Evolutionary conservation across 2,888 invertebrate genomes (phyloP).

Genomic region (Listrodromus nycthemerus): DNA sequence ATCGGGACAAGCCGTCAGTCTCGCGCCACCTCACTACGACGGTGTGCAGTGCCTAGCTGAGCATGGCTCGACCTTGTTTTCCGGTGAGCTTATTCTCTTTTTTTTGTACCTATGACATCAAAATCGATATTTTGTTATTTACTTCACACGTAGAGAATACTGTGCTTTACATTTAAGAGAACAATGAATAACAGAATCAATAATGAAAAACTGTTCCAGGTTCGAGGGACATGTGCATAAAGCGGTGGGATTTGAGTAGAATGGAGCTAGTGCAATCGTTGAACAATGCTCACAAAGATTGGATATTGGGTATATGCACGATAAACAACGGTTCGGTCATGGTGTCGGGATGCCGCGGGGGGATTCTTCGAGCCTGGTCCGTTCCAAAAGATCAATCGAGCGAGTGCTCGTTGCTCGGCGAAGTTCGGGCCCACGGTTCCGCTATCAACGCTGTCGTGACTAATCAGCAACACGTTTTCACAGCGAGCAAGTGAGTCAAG

Average conservation of each 20-base stretch:
- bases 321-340: slow-evolving; percentile 86
- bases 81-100: slow-evolving; percentile 84
- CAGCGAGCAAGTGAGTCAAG: slow-evolving; percentile 92
- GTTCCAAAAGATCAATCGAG: slow-evolving; percentile 86
- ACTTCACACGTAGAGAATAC: background rate
- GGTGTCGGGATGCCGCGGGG: slow-evolving; percentile 92
- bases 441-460: slow-evolving; percentile 90
- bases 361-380: slow-evolving; percentile 91
- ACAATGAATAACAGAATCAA: background rate
- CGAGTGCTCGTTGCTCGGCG: slow-evolving; percentile 88
- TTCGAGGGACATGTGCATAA: slow-evolving; percentile 93
- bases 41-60: slow-evolving; percentile 93
- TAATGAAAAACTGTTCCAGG: slow-evolving; percentile 79
- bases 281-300: slow-evolving; percentile 94
- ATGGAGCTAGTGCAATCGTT: slow-evolving; percentile 88
- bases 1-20: slow-evolving; percentile 85
- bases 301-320: slow-evolving; percentile 92
- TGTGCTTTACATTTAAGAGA: background rate
- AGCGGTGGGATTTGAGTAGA: slow-evolving; percentile 91
- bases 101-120: background rate
- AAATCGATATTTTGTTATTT: background rate
- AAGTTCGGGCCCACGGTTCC: slow-evolving; percentile 89
- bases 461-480: slow-evolving; percentile 89
- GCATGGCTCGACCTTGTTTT: slow-evolving; percentile 89
- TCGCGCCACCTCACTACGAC: slow-evolving; percentile 94